Evolutionary conservation across 1,140 invertebrate genomes (phyloP).

Genomic region (Drosophila malerkotliana): DNA sequence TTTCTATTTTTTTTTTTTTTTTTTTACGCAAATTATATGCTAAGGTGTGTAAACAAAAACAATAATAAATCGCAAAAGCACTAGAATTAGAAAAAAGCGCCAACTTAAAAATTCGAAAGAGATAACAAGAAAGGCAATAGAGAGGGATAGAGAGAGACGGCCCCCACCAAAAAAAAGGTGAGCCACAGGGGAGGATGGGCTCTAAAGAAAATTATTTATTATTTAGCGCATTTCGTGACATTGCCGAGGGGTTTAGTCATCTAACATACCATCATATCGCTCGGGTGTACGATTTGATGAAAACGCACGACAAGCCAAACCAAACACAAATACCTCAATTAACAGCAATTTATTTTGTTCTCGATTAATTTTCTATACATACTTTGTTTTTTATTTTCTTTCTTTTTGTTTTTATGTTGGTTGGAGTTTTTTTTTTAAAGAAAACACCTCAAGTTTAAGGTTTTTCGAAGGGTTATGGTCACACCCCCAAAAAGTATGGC

Average conservation of each 20-base stretch:
- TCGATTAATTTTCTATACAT: slow-evolving; percentile 30
- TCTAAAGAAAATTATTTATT: slow-evolving; percentile 24
- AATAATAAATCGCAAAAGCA: slow-evolving; percentile 30
- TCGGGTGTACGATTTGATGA: slow-evolving; percentile 20
- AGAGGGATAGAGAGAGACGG: slow-evolving; percentile 13
- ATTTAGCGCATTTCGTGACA: slow-evolving; percentile 39
- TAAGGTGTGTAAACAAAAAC: slow-evolving; percentile 45
- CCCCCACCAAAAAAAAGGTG: not conserved
- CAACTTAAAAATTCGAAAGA: slow-evolving; percentile 9
- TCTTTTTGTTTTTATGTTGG: not conserved
- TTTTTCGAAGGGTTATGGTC: not conserved
- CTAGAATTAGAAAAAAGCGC: not conserved
- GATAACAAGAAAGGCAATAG: slow-evolving; percentile 9
- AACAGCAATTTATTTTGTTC: slow-evolving; percentile 40
- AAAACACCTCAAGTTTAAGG: not conserved
- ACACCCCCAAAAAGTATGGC: too few relatives aligned
- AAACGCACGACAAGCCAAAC: slow-evolving; percentile 36
- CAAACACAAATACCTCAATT: slow-evolving; percentile 44
- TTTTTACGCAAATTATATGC: slow-evolving; percentile 26
- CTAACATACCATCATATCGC: not conserved
- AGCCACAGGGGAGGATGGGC: not conserved
- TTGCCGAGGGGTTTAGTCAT: slow-evolving; percentile 27
- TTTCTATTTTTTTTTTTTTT: not conserved
- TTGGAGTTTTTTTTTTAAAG: not conserved
- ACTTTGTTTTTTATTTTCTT: not conserved